Percentiles rank a stretch among this genome's conserved stretches.
Conservation (phyloP, 2,888 invertebrate genomes). For the Ennomos quercinarius region DNA sequence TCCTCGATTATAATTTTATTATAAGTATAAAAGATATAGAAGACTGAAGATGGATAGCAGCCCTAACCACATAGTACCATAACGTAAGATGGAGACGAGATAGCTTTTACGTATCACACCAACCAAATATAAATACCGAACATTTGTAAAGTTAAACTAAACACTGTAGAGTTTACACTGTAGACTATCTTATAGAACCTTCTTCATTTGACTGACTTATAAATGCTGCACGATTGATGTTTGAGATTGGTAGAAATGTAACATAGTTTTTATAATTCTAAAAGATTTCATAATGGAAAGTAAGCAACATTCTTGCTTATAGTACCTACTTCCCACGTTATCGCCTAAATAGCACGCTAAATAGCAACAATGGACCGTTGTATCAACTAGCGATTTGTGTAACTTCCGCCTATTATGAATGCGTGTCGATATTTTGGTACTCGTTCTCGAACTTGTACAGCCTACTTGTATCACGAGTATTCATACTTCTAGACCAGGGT, state of each 20-base stretch:
- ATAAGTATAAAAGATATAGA: too few relatives aligned
- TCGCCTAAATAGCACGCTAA: slow-evolving; percentile 29
- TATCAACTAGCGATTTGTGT: slow-evolving; percentile 34
- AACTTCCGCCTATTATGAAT: slow-evolving; percentile 41
- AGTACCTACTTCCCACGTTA: slow-evolving; percentile 27
- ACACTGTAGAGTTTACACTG: too few relatives aligned
- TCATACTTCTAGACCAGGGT: too few relatives aligned
- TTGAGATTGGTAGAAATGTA: too few relatives aligned
- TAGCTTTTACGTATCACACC: too few relatives aligned
- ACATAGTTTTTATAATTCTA: too few relatives aligned
- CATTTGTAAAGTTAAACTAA: neutral
- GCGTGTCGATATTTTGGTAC: slow-evolving; percentile 14
- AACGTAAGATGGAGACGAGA: too few relatives aligned
- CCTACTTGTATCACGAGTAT: too few relatives aligned
- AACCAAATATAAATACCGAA: neutral
- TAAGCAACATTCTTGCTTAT: slow-evolving; percentile 8
- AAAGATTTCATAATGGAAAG: slow-evolving; percentile 7
- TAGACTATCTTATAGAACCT: neutral
- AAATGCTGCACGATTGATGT: too few relatives aligned
- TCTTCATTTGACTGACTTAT: neutral
- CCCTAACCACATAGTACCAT: too few relatives aligned
- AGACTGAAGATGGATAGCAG: too few relatives aligned
- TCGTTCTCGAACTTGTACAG: neutral
- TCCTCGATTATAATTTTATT: too few relatives aligned
- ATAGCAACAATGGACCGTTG: slow-evolving; percentile 37